Evolutionary conservation across 2,113 vertebrate species (phyloP), one percentile per base, ranked within the genome.

Genomic region (Siniperca knerii): DNA sequence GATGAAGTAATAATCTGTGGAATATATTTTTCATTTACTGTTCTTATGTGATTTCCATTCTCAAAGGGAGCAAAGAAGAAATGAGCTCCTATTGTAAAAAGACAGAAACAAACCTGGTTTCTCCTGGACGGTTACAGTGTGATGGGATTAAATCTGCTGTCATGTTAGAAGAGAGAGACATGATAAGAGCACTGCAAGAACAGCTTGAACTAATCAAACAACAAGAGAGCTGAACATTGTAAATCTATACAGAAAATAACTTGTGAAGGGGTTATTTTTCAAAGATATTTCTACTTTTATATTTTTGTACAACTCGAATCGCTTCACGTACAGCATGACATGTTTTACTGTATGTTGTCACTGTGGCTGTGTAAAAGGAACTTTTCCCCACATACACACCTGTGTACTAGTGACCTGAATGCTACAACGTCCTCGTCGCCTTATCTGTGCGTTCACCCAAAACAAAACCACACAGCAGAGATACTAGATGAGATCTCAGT

Each of bases 361-460:
- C 35, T 16, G 33, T 9, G 1, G 3, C 6, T 46, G n/a, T 23
- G n/a, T 64, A 12, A 52, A 23, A 40, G 33, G 18, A 74, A 4
- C 16, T 1, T 33, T 46, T 29, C 10, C 42, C 57, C 57, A 37
- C 50, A 35, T 2, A 68, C n/a, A 58, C 46, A 79, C 88, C 86
- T 89, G 84, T 81, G 86, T 40, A 2, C 29, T 23, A 29, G 5
- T 86, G 68, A 85, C 86, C 64, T 72, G 69, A 15, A 46, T 86
- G 66, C 66, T 62, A 1, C 8, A 77, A 70, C 81, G 42, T 81
- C 46, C 29, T 61, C 25, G 0, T 54, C 11, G 20, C 18, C 52
- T 66, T 61, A 73, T 81, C 81, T 78, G 0, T 4, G 52, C 33
- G 4, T 68, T 29, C 7, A 42, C 18, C 20, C 52, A 8, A 11